Conservation (phyloP, 1,140 invertebrate genomes). For the Leptonema lineaticorne region DNA sequence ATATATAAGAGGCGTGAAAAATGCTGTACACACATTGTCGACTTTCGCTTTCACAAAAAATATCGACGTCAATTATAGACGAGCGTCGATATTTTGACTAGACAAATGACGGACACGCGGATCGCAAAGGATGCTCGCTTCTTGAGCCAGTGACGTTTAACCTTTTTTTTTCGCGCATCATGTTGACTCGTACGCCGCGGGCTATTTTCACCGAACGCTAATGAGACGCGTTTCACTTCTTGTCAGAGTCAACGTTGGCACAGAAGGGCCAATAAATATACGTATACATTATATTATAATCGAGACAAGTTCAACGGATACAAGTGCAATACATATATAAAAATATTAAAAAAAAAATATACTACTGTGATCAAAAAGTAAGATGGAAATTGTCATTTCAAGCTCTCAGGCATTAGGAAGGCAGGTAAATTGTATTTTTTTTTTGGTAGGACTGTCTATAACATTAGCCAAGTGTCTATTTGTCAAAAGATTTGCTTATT, state of each 20-base stretch:
- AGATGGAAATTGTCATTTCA: too few relatives aligned
- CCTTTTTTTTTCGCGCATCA: neutral
- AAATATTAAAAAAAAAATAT: too few relatives aligned
- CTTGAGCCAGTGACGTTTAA: constrained; percentile 1
- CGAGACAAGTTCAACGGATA: too few relatives aligned
- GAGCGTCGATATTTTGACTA: neutral
- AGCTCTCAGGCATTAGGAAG: too few relatives aligned
- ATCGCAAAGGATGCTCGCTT: neutral
- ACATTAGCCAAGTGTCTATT: too few relatives aligned
- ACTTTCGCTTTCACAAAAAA: neutral
- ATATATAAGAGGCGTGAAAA: too few relatives aligned
- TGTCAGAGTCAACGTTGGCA: neutral
- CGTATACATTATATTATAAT: too few relatives aligned
- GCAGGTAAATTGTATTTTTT: too few relatives aligned
- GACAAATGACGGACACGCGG: neutral
- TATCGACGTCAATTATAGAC: neutral
- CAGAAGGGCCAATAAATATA: neutral
- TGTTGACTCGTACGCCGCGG: neutral
- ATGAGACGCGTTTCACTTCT: constrained; percentile 9
- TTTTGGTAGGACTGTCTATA: too few relatives aligned
- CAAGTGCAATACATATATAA: too few relatives aligned
- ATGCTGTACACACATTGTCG: neutral
- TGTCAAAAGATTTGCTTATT: too few relatives aligned
- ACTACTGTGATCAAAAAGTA: too few relatives aligned
- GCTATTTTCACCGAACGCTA: neutral